A percentile compares a stretch with the other conserved stretches of the same genome.
These are phyloP conservation scores for Tokudaia tokunoshimensis DNA, from an alignment of 2,797 vertebrate genomes.

Conservation along the genomic window DNA sequence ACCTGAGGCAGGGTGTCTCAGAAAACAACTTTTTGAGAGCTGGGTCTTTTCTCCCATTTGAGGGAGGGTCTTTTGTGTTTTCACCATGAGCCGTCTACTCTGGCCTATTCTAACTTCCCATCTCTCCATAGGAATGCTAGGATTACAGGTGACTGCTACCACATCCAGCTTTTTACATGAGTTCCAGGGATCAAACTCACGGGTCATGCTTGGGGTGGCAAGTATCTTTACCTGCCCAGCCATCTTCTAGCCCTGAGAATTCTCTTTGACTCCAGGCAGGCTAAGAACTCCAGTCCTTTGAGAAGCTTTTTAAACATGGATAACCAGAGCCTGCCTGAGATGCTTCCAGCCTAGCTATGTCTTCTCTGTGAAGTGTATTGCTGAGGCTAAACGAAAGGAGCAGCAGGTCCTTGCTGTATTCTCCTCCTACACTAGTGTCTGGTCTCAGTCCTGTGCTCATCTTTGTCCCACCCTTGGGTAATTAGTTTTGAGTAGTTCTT, in stretches of 20 bases:
- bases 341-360: background rate
- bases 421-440: background rate
- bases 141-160: too few species aligned
- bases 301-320: background rate
- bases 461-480: background rate
- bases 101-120: background rate
- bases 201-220: background rate
- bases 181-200: background rate
- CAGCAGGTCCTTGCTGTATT: background rate
- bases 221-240: background rate
- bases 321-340: background rate
- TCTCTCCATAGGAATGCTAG: background rate
- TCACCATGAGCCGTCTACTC: background rate
- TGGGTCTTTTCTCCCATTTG: background rate
- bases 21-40: background rate
- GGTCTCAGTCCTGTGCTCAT: background rate
- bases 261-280: background rate
- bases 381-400: background rate
- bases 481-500: constrained; percentile 40
- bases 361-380: background rate
- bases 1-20: background rate
- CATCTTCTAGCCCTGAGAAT: background rate
- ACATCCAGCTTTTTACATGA: background rate
- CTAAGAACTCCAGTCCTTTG: background rate
- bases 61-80: background rate